These are phyloP conservation scores for Brachionus angularis DNA, from an alignment of 1,140 invertebrate genomes.

Conservation along the genomic window DNA sequence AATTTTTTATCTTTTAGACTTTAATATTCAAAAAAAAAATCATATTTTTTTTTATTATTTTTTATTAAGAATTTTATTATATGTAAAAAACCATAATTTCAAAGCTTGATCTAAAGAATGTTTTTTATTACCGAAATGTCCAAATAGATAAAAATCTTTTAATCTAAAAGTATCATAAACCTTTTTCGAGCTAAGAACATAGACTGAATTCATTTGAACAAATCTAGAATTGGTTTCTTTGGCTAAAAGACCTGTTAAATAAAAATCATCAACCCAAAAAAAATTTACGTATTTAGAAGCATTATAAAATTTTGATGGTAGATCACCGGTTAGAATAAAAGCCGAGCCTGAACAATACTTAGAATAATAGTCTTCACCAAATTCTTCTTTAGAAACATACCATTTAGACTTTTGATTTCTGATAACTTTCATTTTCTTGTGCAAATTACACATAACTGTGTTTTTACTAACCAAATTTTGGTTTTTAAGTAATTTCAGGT, in stretches of 20 bases:
- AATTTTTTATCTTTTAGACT: too few species aligned
- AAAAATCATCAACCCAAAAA: slow-evolving; percentile 47
- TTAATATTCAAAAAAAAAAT: too few species aligned
- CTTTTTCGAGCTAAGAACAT: neutral
- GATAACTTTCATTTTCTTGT: neutral
- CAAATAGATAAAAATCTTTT: too few species aligned
- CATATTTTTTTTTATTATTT: too few species aligned
- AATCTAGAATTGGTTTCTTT: neutral
- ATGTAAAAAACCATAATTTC: too few species aligned
- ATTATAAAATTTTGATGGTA: neutral
- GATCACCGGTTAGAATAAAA: neutral
- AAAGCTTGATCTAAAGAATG: too few species aligned
- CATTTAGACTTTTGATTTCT: neutral
- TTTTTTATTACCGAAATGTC: too few species aligned
- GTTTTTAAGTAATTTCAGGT: neutral
- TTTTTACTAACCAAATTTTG: neutral
- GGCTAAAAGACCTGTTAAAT: neutral
- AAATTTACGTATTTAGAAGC: slow-evolving; percentile 4
- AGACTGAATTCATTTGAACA: neutral
- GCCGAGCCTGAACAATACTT: neutral
- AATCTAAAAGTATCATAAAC: too few species aligned
- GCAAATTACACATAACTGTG: neutral
- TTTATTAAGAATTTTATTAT: too few species aligned
- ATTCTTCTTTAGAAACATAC: neutral
- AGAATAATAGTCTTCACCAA: neutral